Conservation (phyloP, 2,888 invertebrate genomes). For the Dastarcus helophoroides region DNA sequence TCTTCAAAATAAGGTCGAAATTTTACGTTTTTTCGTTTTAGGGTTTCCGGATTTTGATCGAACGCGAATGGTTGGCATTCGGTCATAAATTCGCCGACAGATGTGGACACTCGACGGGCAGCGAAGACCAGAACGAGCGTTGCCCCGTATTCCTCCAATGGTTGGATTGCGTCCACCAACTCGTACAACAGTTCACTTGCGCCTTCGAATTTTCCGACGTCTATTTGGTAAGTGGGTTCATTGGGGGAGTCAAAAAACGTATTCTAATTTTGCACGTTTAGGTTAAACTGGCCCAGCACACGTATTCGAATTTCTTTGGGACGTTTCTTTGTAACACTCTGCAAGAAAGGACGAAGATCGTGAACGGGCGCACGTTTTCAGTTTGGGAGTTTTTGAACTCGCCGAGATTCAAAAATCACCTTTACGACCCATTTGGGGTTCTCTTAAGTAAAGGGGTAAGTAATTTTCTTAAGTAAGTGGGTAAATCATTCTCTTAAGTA, state of each 20-base stretch:
- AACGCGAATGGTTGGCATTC: conserved; percentile 95
- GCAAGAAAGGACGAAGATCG: conserved; percentile 55
- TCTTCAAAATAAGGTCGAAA: too few relatives aligned
- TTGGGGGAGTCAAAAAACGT: background rate
- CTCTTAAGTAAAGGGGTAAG: background rate
- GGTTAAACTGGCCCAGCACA: conserved; percentile 92
- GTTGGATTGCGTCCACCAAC: conserved; percentile 93
- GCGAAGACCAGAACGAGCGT: conserved; percentile 86
- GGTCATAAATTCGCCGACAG: conserved; percentile 98
- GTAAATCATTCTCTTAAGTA: too few relatives aligned
- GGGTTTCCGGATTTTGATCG: conserved; percentile 89
- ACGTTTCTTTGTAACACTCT: conserved; percentile 88
- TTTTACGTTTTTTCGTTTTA: conserved; percentile 33
- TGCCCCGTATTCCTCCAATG: conserved; percentile 97
- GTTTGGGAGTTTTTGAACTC: conserved; percentile 81
- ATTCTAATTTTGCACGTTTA: conserved; percentile 34
- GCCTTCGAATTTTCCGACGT: conserved; percentile 92
- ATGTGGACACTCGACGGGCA: conserved; percentile 70
- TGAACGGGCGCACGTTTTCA: conserved; percentile 60
- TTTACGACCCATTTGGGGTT: conserved; percentile 51
- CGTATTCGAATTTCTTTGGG: conserved; percentile 92
- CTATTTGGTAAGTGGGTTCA: conserved; percentile 61
- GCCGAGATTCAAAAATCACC: conserved; percentile 73
- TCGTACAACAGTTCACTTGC: conserved; percentile 77
- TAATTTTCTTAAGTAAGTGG: too few relatives aligned